A percentile compares a stretch with the other conserved stretches of the same genome.
Conservation (phyloP, 1,140 invertebrate genomes). For the Eurosta solidaginis region DNA sequence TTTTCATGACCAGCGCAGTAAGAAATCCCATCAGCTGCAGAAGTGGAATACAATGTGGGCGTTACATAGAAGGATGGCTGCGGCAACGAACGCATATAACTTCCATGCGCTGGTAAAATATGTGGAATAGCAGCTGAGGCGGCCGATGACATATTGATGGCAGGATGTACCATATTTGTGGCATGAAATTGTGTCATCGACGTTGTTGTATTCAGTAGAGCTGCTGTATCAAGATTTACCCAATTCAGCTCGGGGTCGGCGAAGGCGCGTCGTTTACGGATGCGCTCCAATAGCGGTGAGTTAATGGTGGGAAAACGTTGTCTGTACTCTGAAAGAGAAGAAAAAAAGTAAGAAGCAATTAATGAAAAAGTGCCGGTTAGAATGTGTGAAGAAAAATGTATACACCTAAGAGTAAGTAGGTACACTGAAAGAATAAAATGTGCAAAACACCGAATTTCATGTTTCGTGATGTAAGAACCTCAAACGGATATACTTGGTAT, state of each 20-base stretch:
- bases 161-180: constrained; percentile 38
- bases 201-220: constrained; percentile 19
- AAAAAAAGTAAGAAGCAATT: neutral
- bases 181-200: constrained; percentile 35
- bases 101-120: constrained; percentile 41
- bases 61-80: constrained; percentile 30
- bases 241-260: constrained; percentile 64
- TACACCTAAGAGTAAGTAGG: neutral
- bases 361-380: neutral
- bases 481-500: too few species aligned
- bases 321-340: constrained; percentile 47
- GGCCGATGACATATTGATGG: constrained; percentile 36
- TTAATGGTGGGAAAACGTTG: constrained; percentile 55
- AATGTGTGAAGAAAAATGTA: neutral
- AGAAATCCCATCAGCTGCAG: neutral
- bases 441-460: too few species aligned
- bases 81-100: constrained; percentile 24
- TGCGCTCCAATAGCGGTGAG: constrained; percentile 60
- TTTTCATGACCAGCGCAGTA: neutral
- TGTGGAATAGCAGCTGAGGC: constrained; percentile 33
- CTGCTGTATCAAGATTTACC: constrained; percentile 40
- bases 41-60: constrained; percentile 36
- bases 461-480: too few species aligned
- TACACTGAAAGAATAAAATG: neutral
- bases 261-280: constrained; percentile 64